phyloP scores from a whole-genome alignment of 1,140 invertebrate species.

The Acyrthosiphon pisum region DNA sequence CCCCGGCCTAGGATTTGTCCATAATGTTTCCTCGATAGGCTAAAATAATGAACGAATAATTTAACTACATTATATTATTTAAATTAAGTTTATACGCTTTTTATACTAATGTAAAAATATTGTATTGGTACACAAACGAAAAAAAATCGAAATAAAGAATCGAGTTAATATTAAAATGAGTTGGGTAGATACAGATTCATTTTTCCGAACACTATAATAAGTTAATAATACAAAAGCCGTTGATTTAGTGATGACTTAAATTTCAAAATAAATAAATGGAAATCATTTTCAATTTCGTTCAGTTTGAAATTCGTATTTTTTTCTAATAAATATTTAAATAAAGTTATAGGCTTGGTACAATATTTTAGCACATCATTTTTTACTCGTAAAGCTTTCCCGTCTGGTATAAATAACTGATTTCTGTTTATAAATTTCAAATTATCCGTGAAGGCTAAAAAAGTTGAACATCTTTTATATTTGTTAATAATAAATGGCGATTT shows the following conservation, averaged over 20 bases:
- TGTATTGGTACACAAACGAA: not conserved
- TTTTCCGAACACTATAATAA: not conserved
- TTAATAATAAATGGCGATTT: not conserved
- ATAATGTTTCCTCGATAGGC: not conserved
- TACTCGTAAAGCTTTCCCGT: not conserved
- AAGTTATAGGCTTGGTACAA: not conserved
- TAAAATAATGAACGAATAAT: not conserved
- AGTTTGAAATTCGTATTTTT: slow-evolving; percentile 27
- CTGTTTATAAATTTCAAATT: not conserved
- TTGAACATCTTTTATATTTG: not conserved
- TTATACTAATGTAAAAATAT: not conserved
- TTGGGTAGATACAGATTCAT: not conserved
- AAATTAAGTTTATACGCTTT: not conserved
- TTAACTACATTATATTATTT: not conserved
- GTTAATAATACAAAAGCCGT: not conserved
- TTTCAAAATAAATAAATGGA: not conserved
- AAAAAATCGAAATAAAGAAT: not conserved
- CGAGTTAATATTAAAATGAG: not conserved
- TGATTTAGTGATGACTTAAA: not conserved
- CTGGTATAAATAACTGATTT: not conserved
- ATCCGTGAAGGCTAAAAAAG: not conserved
- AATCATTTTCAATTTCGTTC: slow-evolving; percentile 18
- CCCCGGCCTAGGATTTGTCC: not conserved
- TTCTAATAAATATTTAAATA: slow-evolving; percentile 28
- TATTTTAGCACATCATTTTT: not conserved